phyloP scores from a whole-genome alignment of 2,888 invertebrate species.

The Limenitis camilla region DNA sequence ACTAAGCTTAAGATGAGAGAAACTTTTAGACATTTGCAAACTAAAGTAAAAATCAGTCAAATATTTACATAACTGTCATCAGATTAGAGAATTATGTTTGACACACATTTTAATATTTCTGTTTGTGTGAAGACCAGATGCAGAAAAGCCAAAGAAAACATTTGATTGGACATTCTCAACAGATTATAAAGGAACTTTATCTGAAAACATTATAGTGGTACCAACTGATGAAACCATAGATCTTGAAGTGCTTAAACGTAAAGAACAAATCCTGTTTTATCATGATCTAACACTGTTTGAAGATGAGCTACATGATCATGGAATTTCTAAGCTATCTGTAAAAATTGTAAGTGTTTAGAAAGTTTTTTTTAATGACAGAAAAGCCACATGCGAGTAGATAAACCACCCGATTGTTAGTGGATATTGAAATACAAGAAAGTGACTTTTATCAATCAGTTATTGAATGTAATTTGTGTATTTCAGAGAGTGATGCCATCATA shows the following conservation, averaged over 20 bases:
- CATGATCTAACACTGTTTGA: conserved; percentile 95
- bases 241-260: conserved; percentile 88
- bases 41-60: not conserved
- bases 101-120: conserved; percentile 12
- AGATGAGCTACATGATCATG: conserved; percentile 99
- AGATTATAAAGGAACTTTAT: conserved; percentile 88
- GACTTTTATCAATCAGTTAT: not conserved
- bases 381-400: too few relatives aligned
- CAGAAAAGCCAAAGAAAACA: conserved; percentile 85
- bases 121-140: conserved; percentile 76
- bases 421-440: too few relatives aligned
- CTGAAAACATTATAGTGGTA: conserved; percentile 74
- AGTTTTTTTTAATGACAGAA: not conserved
- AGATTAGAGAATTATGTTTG: too few relatives aligned
- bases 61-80: not conserved
- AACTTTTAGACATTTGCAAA: too few relatives aligned
- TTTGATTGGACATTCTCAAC: conserved; percentile 99
- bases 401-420: too few relatives aligned
- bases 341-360: conserved; percentile 88
- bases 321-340: conserved; percentile 90
- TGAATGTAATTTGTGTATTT: conserved; percentile 21
- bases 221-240: conserved; percentile 86
- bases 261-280: conserved; percentile 95
- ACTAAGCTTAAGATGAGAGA: too few relatives aligned
- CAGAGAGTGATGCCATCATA: conserved; percentile 97